Conservation (phyloP, 1,140 invertebrate genomes). For the Amphibalanus amphitrite region DNA sequence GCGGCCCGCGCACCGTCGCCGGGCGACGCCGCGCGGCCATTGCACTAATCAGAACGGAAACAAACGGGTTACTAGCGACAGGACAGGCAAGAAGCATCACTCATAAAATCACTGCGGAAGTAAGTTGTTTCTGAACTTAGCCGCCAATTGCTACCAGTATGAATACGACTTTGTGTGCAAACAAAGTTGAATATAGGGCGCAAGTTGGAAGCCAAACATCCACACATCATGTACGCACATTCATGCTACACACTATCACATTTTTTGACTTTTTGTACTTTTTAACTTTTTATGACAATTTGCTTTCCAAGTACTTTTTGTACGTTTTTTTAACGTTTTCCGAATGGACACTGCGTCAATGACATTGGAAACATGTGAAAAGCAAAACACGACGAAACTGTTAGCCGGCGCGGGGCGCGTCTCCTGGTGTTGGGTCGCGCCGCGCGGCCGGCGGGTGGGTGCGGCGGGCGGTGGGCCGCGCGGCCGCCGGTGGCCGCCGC, state of each 20-base stretch:
- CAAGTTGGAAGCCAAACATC: neutral
- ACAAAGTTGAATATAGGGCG: neutral
- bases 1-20: too few relatives aligned
- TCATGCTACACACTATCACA: neutral
- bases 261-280: constrained; percentile 2
- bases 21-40: too few relatives aligned
- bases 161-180: neutral
- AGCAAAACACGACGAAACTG: neutral
- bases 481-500: too few relatives aligned
- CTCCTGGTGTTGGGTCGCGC: too few relatives aligned
- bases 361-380: constrained; percentile 1
- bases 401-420: neutral
- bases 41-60: neutral
- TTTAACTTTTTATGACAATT: neutral
- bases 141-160: neutral
- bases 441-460: too few relatives aligned
- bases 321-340: neutral
- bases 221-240: neutral
- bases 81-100: neutral
- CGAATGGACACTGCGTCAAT: neutral
- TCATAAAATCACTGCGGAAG: neutral
- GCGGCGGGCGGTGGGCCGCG: too few relatives aligned
- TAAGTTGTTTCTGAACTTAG: neutral
- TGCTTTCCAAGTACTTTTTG: constrained; percentile 1
- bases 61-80: neutral